Conservation (phyloP, 2,113 vertebrate species). For the Melanostigma gelatinosum region DNA sequence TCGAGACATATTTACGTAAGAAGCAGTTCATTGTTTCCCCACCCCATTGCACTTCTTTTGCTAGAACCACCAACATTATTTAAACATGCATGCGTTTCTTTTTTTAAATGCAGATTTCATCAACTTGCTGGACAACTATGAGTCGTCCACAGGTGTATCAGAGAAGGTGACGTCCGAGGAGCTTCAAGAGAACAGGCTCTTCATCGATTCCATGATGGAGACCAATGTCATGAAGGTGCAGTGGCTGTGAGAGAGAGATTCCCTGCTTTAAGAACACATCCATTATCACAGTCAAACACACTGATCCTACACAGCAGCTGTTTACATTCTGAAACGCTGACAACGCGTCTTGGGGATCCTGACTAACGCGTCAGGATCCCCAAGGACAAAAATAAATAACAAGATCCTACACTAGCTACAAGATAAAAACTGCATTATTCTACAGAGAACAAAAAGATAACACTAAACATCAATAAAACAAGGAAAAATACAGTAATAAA, state of each 20-base stretch:
- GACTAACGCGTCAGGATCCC: no score
- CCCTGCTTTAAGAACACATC: not conserved
- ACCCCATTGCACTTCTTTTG: not conserved
- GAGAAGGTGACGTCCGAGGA: conserved; percentile 85
- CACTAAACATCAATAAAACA: no score
- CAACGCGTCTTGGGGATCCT: no score
- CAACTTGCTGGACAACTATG: conserved; percentile 87
- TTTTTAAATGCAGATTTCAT: conserved; percentile 82
- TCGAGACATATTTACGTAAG: conserved; percentile 85
- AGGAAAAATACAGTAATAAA: no score
- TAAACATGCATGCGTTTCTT: not conserved
- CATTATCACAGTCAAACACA: not conserved
- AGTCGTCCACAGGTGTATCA: conserved; percentile 80
- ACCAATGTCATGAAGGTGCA: conserved; percentile 88
- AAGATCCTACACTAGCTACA: no score
- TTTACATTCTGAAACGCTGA: not conserved
- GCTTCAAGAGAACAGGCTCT: conserved; percentile 80
- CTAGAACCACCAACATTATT: not conserved
- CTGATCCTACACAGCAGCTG: conserved; percentile 7
- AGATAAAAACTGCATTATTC: no score
- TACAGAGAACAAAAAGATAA: no score
- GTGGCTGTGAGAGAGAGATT: not conserved
- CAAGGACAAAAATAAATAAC: no score
- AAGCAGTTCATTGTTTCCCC: not conserved
- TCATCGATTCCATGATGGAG: conserved; percentile 84